Percentiles rank a stretch among this genome's conserved stretches.
These are phyloP conservation scores for Anastatus disparis DNA, from an alignment of 1,140 invertebrate species.

Conservation along the genomic window DNA sequence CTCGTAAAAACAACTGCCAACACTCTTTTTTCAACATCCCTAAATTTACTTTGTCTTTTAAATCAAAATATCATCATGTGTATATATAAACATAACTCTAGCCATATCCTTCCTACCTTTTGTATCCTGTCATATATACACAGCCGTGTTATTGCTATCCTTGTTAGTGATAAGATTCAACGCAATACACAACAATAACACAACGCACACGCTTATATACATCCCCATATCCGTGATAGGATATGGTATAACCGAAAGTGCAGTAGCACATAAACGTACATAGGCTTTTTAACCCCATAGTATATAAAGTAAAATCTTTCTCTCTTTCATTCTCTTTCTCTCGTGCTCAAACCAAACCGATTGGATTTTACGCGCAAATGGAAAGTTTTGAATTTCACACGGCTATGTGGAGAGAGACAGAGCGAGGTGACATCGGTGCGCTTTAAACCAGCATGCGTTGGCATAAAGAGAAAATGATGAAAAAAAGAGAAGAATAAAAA, in stretches of 20 bases:
- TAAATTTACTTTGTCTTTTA: background rate
- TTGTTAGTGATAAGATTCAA: conserved; percentile 27
- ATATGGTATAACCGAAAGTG: background rate
- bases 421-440: background rate
- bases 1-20: no score
- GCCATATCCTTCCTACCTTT: background rate
- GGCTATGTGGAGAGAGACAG: no score
- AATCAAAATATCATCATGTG: background rate
- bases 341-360: background rate
- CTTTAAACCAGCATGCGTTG: no score
- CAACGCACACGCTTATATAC: background rate
- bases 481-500: no score
- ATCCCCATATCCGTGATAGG: no score
- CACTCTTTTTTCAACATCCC: no score
- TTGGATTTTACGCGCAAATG: conserved; percentile 44
- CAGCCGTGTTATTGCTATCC: conserved; percentile 7
- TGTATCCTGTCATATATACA: background rate
- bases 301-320: no score
- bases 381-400: conserved; percentile 6
- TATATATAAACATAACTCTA: background rate
- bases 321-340: no score
- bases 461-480: no score
- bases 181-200: background rate
- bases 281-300: no score
- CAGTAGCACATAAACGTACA: background rate